Evolutionary conservation across 2,797 vertebrate species (phyloP).

Genomic region (Choloepus didactylus): DNA sequence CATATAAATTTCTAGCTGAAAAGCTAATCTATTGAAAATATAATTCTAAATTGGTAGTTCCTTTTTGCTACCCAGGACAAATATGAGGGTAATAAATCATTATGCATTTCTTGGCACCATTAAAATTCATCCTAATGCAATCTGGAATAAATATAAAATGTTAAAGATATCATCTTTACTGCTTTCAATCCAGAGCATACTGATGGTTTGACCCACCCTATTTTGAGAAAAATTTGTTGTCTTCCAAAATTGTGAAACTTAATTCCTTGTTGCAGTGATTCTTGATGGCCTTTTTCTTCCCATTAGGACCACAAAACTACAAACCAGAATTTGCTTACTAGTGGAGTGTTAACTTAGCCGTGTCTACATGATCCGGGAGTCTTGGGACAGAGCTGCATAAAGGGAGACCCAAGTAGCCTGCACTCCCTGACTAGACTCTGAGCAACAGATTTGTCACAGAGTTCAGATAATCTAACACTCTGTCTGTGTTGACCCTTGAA

Average conservation of each 20-base stretch:
- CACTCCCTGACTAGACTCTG: background rate
- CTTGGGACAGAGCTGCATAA: background rate
- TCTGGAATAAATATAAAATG: constrained; percentile 53
- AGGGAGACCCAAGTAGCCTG: background rate
- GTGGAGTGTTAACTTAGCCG: background rate
- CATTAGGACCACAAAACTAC: constrained; percentile 26
- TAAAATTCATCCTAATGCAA: constrained; percentile 41
- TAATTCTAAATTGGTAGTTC: constrained; percentile 56
- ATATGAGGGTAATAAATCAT: constrained; percentile 2
- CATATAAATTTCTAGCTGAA: constrained; percentile 69
- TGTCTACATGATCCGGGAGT: background rate
- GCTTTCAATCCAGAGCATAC: background rate
- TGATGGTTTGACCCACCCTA: background rate
- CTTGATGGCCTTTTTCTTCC: background rate
- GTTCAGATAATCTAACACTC: background rate
- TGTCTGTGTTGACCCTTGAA: background rate
- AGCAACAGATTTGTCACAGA: background rate
- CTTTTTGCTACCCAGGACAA: constrained; percentile 17
- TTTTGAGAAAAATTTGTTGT: constrained; percentile 1
- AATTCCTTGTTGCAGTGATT: background rate
- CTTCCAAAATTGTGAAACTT: constrained; percentile 41
- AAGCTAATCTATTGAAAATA: constrained; percentile 63
- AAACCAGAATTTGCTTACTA: background rate
- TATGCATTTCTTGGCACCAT: constrained; percentile 35
- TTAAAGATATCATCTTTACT: constrained; percentile 56